Evolutionary conservation across 2,797 vertebrate species (phyloP), one percentile per base, ranked within the genome.

Genomic region (Geotria australis): DNA sequence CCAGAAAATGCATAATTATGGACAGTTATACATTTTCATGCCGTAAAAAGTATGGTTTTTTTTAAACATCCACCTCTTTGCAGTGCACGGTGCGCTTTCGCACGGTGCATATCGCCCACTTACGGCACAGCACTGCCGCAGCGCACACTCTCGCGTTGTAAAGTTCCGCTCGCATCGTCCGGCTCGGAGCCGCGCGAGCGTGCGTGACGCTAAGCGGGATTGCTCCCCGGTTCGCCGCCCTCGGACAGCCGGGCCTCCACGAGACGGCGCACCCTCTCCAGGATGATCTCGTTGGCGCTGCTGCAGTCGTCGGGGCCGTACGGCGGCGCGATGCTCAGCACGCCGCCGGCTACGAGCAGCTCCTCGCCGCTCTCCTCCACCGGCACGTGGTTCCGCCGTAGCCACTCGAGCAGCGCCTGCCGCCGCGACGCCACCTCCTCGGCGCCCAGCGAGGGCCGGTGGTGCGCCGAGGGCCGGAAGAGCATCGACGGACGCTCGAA

Each of bases 271-370:
- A 95, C 66, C 2, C 85, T 72, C 15, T 76, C 73, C 64, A 94
- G 68, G 61, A 93, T 80, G 58, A 89, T 85, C 66, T 91, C 79
- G 62, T 93, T 94, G 58, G 72, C 61, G 62, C 86, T 81, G 67
- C 58, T 72, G 69, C 88, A 95, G 67, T 85, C 75, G 7, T 80
- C 76, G 0, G 76, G 67, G 46, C 75, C 57, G 1, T 89, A 94
- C 0, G 88, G 88, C 1, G 85, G 74, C 2, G 68, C 66, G 13
- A 94, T 68, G 2, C 68, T 83, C 60, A 95, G 68, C 8, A 76
- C 77, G 2, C 76, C 75, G 0, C 83, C 84, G 65, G 94, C 81
- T 2, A 67, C 72, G 0, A 95, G 72, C 1, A 65, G 67, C 2
- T 70, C 68, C 8, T 73, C 70, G 2, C 76, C 74, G n/a, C 79